These are phyloP conservation scores for Sitobion miscanthi DNA, from an alignment of 1,140 invertebrate genomes.

Conservation along the genomic window DNA sequence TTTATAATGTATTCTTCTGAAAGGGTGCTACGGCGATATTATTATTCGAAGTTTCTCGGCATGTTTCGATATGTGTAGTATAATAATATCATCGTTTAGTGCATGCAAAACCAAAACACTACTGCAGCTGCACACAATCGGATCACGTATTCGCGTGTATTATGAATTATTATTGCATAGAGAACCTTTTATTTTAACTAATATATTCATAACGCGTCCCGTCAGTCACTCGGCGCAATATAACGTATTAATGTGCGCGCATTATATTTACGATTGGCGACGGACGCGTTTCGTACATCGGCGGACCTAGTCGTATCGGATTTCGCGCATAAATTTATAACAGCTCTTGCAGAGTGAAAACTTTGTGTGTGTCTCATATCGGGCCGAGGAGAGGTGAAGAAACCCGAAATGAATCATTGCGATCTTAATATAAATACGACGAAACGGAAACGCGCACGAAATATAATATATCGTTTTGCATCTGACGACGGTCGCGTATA, in stretches of 20 bases:
- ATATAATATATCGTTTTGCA: neutral
- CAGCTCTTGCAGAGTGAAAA: neutral
- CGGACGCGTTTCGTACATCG: neutral
- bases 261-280: neutral
- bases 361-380: neutral
- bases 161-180: neutral
- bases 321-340: slow-evolving; percentile 16
- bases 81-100: neutral
- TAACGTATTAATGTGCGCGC: neutral
- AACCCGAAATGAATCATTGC: slow-evolving; percentile 21
- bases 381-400: neutral
- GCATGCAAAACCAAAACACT: neutral
- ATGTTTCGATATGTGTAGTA: neutral
- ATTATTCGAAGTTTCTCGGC: neutral
- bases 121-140: neutral
- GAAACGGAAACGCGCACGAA: slow-evolving; percentile 5
- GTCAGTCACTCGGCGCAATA: neutral
- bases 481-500: neutral
- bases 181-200: neutral
- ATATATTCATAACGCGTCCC: neutral
- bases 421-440: neutral
- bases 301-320: neutral
- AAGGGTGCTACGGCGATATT: neutral
- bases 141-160: neutral
- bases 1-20: neutral